phyloP scores from a whole-genome alignment of 2,888 invertebrate genomes.

The Silvanus unidentatus region DNA sequence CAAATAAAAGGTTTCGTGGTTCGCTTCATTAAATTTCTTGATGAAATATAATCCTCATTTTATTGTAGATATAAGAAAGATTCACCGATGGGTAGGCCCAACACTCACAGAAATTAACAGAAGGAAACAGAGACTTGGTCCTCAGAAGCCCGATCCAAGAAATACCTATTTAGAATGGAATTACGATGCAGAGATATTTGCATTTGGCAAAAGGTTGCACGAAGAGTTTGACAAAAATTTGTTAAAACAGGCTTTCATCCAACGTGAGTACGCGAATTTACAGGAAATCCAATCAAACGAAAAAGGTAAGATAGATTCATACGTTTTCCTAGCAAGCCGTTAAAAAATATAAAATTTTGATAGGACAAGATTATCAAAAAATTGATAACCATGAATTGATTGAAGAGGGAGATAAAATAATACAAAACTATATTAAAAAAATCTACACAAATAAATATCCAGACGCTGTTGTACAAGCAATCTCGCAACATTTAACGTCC shows the following conservation, averaged over 20 bases:
- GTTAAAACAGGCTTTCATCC: slow-evolving; percentile 71
- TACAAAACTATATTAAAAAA: slow-evolving; percentile 59
- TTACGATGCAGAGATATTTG: slow-evolving; percentile 77
- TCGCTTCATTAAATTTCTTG: neutral
- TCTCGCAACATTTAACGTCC: slow-evolving; percentile 61
- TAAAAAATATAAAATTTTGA: too few relatives aligned
- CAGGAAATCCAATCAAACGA: slow-evolving; percentile 59
- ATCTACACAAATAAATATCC: slow-evolving; percentile 68
- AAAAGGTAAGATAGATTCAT: too few relatives aligned
- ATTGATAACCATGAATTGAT: slow-evolving; percentile 48
- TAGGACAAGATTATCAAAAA: neutral
- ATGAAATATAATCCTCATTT: neutral
- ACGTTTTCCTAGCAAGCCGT: too few relatives aligned
- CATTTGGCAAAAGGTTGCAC: slow-evolving; percentile 77
- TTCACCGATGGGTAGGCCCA: slow-evolving; percentile 64
- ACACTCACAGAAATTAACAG: slow-evolving; percentile 58
- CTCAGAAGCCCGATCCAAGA: slow-evolving; percentile 50
- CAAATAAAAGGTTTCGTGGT: neutral
- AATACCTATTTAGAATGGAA: slow-evolving; percentile 80
- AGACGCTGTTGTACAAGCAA: slow-evolving; percentile 63
- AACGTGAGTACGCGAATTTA: slow-evolving; percentile 68
- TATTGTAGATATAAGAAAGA: slow-evolving; percentile 30
- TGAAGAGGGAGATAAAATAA: slow-evolving; percentile 61
- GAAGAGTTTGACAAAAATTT: slow-evolving; percentile 72
- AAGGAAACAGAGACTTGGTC: slow-evolving; percentile 54